These are phyloP conservation scores for Takifugu flavidus DNA, from an alignment of 2,113 vertebrate genomes.

Conservation along the genomic window DNA sequence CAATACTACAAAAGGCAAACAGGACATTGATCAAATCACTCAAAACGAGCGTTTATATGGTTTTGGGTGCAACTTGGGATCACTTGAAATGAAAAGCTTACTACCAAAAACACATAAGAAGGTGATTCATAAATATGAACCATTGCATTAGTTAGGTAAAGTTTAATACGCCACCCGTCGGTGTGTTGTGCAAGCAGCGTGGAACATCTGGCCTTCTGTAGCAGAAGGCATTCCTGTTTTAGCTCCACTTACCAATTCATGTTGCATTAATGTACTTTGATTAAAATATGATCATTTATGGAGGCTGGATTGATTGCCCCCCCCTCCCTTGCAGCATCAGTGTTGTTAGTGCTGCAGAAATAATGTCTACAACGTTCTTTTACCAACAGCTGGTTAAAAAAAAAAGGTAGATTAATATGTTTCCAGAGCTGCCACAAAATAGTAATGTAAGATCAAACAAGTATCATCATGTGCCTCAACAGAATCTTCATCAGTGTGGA, in stretches of 20 bases:
- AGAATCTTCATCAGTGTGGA: not conserved
- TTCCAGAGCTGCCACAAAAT: too few species aligned
- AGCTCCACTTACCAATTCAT: conserved; percentile 28
- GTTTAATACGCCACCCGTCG: not conserved
- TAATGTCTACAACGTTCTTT: too few species aligned
- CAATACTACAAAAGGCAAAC: not conserved
- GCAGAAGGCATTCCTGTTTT: conserved; percentile 1
- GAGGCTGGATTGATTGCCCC: not conserved
- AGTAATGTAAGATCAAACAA: too few species aligned
- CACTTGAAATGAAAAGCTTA: too few species aligned
- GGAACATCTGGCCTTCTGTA: conserved; percentile 5
- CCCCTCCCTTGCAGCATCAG: too few species aligned
- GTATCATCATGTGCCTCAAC: not conserved
- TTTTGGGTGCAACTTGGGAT: too few species aligned
- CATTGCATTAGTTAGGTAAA: not conserved
- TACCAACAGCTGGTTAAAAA: too few species aligned
- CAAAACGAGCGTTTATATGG: too few species aligned
- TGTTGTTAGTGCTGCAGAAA: too few species aligned
- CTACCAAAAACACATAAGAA: conserved; percentile 10
- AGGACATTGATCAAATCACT: too few species aligned
- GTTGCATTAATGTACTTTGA: conserved; percentile 27
- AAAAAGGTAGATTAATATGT: too few species aligned
- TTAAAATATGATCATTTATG: conserved; percentile 39
- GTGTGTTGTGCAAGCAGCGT: not conserved
- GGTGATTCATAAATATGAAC: not conserved